Percentiles rank a stretch among this genome's conserved stretches.
phyloP scores from a whole-genome alignment of 1,140 invertebrate species.

The Drosophila varians region DNA sequence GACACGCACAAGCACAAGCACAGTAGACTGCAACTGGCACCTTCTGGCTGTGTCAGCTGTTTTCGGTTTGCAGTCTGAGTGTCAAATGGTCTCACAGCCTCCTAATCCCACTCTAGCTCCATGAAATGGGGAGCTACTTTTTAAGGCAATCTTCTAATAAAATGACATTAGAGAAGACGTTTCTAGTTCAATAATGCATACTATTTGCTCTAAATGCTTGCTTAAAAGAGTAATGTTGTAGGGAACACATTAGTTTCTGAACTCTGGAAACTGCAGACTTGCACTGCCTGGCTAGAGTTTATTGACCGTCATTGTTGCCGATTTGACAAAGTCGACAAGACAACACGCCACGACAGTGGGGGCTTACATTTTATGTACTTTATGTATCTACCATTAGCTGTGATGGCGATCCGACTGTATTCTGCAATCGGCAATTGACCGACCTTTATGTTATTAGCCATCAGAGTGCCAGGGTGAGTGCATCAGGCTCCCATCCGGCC shows the following conservation, averaged over 20 bases:
- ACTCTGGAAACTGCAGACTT: conserved; percentile 63
- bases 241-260: not conserved
- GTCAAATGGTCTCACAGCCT: conserved; percentile 38
- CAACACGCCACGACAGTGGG: conserved; percentile 56
- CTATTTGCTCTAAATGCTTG: too few species aligned
- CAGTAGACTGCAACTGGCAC: conserved; percentile 40
- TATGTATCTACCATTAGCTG: not conserved
- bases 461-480: conserved; percentile 7
- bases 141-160: conserved; percentile 2
- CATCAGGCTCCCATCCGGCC: conserved; percentile 25
- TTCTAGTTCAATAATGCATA: too few species aligned
- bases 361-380: not conserved
- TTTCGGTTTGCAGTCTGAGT: conserved; percentile 22
- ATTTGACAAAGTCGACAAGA: conserved; percentile 62
- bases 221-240: too few species aligned
- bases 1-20: conserved; percentile 11
- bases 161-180: too few species aligned
- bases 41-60: conserved; percentile 37
- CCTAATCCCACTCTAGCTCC: not conserved
- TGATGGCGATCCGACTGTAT: conserved; percentile 16
- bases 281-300: conserved; percentile 66
- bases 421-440: conserved; percentile 33
- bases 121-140: not conserved
- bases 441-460: conserved; percentile 29
- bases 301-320: conserved; percentile 78